Base-by-base conservation (phyloP, 2,888 invertebrate genomes). In the Chalcosyrphus nemorum region DNA sequence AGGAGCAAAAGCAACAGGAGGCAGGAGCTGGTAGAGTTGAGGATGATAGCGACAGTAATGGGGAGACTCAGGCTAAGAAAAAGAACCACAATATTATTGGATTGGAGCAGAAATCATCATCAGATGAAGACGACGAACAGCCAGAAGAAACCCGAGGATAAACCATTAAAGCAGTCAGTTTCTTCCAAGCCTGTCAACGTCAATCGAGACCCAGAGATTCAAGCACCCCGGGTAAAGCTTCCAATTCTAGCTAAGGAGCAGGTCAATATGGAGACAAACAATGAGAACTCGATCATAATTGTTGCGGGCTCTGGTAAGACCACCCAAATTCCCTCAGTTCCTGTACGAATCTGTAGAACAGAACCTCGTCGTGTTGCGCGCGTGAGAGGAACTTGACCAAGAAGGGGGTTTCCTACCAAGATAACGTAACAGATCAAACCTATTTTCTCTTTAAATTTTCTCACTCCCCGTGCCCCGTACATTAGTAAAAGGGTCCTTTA, bases 271-370 rank as follows among this genome's bases (percentile, higher is more conserved):
- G 99, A 99, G 92, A 93, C 96, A 0, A 96, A 99, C 9, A 96
- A 96, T 91, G 98, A 98, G 87, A 97, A 99, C 92, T 93, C 95
- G 21, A 95, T 98, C 77, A 93, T 97, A 1, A 95, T 98, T 87
- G 92, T 97, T 11, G 96, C 96, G 21, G 98, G 98, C 90, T 96
- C 96, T 86, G 99, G 99, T 11, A 99, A 99, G 93, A 99, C 99
- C 0, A 99, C 99, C 0, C 99, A 99, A 92, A 94, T 99, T n/a
- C 7, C 99, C 99, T 0, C 99, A 99, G 92, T 99, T 99, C 89
- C 93, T 99, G 0, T 99, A 98, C 89, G 99, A 99, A 92, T 98
- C 98, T 0, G 99, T 0, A 93, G 99, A 2, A 99, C 99, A 0
- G 99, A 99, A 90, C 99, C 99, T 0, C 93, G 99, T n/a, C 93